phyloP scores from a whole-genome alignment of 2,888 invertebrate genomes.

The Acleris laterana region DNA sequence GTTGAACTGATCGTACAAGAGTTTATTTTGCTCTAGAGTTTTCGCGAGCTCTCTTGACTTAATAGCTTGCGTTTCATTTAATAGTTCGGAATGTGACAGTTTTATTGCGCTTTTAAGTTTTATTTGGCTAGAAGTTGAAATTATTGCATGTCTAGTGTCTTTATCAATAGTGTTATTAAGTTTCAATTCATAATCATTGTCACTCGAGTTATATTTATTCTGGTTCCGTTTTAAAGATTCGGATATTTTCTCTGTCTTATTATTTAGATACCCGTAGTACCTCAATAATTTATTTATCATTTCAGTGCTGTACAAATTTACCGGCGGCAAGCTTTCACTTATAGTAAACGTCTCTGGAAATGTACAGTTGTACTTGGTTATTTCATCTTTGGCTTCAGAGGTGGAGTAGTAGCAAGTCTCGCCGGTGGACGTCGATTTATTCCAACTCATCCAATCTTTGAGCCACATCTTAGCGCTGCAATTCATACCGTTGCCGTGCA shows the following conservation, averaged over 20 bases:
- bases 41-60: constrained; percentile 64
- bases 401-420: constrained; percentile 79
- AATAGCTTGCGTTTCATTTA: constrained; percentile 59
- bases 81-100: constrained; percentile 55
- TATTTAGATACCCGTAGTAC: constrained; percentile 77
- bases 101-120: constrained; percentile 54
- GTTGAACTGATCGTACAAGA: constrained; percentile 64
- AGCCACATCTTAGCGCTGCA: constrained; percentile 88
- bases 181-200: constrained; percentile 41
- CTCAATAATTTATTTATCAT: constrained; percentile 79
- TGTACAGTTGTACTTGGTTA: constrained; percentile 77
- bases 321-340: constrained; percentile 78
- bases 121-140: constrained; percentile 6
- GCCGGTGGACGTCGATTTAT: constrained; percentile 65
- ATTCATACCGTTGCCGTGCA: constrained; percentile 89
- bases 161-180: constrained; percentile 22
- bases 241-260: constrained; percentile 69
- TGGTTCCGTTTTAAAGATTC: constrained; percentile 49
- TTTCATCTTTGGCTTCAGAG: constrained; percentile 71
- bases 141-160: constrained; percentile 18
- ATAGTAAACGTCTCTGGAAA: constrained; percentile 81
- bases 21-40: constrained; percentile 67
- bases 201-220: constrained; percentile 48
- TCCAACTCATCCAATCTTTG: constrained; percentile 87
- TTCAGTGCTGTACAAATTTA: constrained; percentile 79